Evolutionary conservation across 2,888 invertebrate species (phyloP).

Genomic region (Metacarcinus magister): DNA sequence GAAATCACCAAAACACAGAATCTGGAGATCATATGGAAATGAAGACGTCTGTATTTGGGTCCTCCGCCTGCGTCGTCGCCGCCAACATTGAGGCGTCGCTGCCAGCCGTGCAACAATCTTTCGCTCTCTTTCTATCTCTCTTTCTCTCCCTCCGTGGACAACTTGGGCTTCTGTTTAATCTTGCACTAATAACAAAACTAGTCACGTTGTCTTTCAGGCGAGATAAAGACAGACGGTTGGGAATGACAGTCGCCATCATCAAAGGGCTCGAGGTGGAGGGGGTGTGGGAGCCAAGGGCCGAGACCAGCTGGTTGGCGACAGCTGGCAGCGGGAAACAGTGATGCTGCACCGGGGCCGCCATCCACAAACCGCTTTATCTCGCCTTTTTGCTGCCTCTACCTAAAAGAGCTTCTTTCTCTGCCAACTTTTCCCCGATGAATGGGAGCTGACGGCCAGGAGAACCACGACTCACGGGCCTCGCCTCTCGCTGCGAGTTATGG

Average conservation of each 20-base stretch:
- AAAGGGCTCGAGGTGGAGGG: conserved; percentile 14
- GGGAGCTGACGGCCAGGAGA: conserved; percentile 54
- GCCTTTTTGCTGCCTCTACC: conserved; percentile 47
- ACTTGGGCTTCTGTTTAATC: neutral
- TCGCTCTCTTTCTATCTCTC: neutral
- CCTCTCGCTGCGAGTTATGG: neutral
- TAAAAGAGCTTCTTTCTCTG: conserved; percentile 58
- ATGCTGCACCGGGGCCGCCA: conserved; percentile 51
- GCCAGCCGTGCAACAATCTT: conserved; percentile 64
- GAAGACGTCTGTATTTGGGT: conserved; percentile 75
- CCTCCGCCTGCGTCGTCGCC: conserved; percentile 75
- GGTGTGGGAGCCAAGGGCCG: conserved; percentile 9
- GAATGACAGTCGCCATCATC: neutral
- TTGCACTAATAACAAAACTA: neutral
- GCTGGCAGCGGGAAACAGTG: neutral
- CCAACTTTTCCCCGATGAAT: conserved; percentile 56
- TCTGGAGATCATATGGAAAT: conserved; percentile 78
- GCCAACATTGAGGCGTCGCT: conserved; percentile 65
- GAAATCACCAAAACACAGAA: conserved; percentile 60
- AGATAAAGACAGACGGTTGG: conserved; percentile 8
- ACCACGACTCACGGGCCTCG: neutral
- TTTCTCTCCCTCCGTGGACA: neutral
- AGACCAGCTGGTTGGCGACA: conserved; percentile 26
- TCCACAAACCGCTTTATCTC: conserved; percentile 66
- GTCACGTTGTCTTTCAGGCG: neutral